These are phyloP conservation scores for Galendromus occidentalis DNA, from an alignment of 1,140 invertebrate genomes.

Conservation along the genomic window DNA sequence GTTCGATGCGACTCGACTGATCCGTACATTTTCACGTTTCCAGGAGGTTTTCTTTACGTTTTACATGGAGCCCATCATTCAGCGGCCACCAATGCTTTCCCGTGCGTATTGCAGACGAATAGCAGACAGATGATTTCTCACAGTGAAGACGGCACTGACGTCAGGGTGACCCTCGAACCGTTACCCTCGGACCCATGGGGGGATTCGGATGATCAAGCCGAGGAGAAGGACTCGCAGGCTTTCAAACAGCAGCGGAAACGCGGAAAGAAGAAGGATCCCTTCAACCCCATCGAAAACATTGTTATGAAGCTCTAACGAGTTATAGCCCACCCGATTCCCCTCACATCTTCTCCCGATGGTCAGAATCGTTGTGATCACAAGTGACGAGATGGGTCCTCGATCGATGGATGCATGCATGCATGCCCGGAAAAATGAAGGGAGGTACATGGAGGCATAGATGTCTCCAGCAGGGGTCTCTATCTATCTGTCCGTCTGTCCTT, in stretches of 20 bases:
- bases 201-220: neutral
- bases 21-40: too few relatives aligned
- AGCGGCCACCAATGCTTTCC: neutral
- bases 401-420: too few relatives aligned
- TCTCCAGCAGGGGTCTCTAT: too few relatives aligned
- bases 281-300: constrained; percentile 1
- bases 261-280: neutral
- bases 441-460: too few relatives aligned
- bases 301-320: neutral
- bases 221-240: neutral
- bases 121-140: neutral
- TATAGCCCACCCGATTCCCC: too few relatives aligned
- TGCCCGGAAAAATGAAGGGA: too few relatives aligned
- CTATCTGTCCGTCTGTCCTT: too few relatives aligned
- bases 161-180: neutral
- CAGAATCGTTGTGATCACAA: too few relatives aligned
- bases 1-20: too few relatives aligned
- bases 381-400: too few relatives aligned
- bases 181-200: neutral
- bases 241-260: neutral
- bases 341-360: too few relatives aligned
- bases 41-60: neutral
- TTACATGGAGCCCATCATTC: neutral
- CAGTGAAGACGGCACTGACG: neutral
- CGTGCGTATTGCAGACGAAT: neutral